These are phyloP conservation scores for Parazoanthus atlanticus DNA, from an alignment of 92 coral and sea anemone species.

Conservation along the genomic window DNA sequence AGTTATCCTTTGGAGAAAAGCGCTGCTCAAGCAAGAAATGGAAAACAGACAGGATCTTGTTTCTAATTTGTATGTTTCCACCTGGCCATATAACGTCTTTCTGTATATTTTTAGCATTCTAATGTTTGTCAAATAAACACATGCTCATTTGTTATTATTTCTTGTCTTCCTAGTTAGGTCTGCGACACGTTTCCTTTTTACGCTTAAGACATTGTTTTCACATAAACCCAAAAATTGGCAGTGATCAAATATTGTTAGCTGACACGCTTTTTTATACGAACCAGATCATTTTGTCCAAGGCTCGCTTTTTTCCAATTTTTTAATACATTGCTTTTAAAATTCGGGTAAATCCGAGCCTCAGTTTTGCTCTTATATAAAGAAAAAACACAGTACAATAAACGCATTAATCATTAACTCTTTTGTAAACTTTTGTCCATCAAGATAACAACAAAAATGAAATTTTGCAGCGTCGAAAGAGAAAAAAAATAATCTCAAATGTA, in stretches of 20 bases:
- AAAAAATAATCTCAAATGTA: too few species aligned
- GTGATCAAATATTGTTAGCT: background rate
- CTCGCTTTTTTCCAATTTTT: too few species aligned
- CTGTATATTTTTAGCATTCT: conserved; percentile 10
- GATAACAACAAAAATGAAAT: too few species aligned
- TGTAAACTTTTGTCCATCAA: too few species aligned
- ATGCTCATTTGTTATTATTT: background rate
- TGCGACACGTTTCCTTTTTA: background rate
- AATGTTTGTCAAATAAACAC: background rate
- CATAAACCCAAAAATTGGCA: background rate
- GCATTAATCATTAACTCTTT: too few species aligned
- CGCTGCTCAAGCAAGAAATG: background rate
- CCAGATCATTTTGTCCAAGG: too few species aligned
- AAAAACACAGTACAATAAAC: too few species aligned
- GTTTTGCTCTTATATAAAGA: too few species aligned
- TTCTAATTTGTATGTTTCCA: background rate
- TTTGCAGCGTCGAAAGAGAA: too few species aligned
- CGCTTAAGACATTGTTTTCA: background rate
- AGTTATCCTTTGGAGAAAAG: background rate
- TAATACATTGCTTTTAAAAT: too few species aligned
- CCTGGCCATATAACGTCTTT: background rate
- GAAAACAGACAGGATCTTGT: background rate
- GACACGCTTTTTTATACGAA: too few species aligned
- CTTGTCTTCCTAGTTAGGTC: background rate
- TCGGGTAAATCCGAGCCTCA: too few species aligned